phyloP scores from a whole-genome alignment of 2,888 invertebrate genomes.

The Tryphoninae sp. region DNA sequence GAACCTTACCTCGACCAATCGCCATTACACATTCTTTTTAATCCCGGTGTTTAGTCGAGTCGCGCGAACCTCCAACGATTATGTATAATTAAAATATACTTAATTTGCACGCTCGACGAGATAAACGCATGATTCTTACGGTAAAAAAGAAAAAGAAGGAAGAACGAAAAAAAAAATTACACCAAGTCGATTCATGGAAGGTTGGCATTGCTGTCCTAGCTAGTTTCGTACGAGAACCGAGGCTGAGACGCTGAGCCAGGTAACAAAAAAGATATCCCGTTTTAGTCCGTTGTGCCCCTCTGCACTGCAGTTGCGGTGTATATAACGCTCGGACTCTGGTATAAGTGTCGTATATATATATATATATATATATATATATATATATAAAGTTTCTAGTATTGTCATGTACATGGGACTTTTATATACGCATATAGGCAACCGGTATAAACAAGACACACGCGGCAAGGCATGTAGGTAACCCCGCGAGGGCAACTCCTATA shows the following conservation, averaged over 20 bases:
- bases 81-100: not conserved
- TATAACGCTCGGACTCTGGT: conserved; percentile 5
- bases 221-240: conserved; percentile 20
- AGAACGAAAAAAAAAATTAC: conserved; percentile 12
- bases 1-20: too few relatives aligned
- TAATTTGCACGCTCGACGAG: not conserved
- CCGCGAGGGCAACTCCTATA: conserved; percentile 22
- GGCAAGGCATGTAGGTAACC: conserved; percentile 27
- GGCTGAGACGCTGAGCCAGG: conserved; percentile 1
- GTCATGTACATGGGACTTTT: conserved; percentile 36
- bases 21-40: too few relatives aligned
- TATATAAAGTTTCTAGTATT: conserved; percentile 51
- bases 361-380: conserved; percentile 40
- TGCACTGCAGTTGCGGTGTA: conserved; percentile 46
- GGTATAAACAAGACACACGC: conserved; percentile 48
- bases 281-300: conserved; percentile 48
- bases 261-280: conserved; percentile 47
- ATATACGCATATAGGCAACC: not conserved
- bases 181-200: conserved; percentile 12
- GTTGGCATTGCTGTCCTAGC: conserved; percentile 9
- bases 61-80: too few relatives aligned
- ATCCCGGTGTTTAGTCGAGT: too few relatives aligned
- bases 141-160: not conserved
- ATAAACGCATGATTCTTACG: not conserved
- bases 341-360: conserved; percentile 26